Conservation (phyloP, 2,113 vertebrate genomes). For the Corythoichthys haematopterus region DNA sequence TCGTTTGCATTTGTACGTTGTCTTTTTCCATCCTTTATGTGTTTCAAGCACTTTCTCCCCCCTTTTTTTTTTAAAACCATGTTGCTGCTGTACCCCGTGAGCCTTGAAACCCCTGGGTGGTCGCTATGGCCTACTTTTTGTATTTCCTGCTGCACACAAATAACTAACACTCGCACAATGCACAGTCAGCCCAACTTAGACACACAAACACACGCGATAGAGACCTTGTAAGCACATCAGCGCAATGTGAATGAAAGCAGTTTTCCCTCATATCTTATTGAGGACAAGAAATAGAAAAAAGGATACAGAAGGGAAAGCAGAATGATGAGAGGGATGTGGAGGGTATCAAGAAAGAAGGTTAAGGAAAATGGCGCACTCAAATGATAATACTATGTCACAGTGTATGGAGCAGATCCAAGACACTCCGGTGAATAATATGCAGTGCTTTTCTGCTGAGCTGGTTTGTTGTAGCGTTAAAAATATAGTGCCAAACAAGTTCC, state of each 20-base stretch:
- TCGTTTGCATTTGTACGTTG: constrained; percentile 18
- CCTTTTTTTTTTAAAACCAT: constrained; percentile 55
- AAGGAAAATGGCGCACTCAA: constrained; percentile 18
- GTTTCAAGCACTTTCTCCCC: constrained; percentile 33
- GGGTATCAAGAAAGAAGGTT: constrained; percentile 8
- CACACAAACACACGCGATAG: constrained; percentile 44
- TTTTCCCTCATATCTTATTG: constrained; percentile 37
- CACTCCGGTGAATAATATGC: constrained; percentile 60
- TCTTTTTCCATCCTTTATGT: constrained; percentile 33
- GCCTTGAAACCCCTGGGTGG: constrained; percentile 70
- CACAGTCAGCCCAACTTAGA: constrained; percentile 43
- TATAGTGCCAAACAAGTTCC: constrained; percentile 57
- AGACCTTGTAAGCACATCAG: constrained; percentile 34
- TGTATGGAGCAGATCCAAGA: constrained; percentile 52
- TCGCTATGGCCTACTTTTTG: constrained; percentile 70
- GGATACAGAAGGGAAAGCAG: constrained; percentile 24
- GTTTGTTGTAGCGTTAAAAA: constrained; percentile 60
- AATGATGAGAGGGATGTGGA: constrained; percentile 15
- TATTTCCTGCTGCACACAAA: constrained; percentile 65
- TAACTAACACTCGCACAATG: constrained; percentile 58
- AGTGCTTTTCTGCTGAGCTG: constrained; percentile 54
- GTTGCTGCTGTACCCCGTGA: constrained; percentile 65
- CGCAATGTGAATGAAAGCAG: constrained; percentile 42
- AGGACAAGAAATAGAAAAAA: constrained; percentile 22
- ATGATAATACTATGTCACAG: constrained; percentile 61